phyloP scores from a whole-genome alignment of 2,888 invertebrate species.

The Athalia circularis region DNA sequence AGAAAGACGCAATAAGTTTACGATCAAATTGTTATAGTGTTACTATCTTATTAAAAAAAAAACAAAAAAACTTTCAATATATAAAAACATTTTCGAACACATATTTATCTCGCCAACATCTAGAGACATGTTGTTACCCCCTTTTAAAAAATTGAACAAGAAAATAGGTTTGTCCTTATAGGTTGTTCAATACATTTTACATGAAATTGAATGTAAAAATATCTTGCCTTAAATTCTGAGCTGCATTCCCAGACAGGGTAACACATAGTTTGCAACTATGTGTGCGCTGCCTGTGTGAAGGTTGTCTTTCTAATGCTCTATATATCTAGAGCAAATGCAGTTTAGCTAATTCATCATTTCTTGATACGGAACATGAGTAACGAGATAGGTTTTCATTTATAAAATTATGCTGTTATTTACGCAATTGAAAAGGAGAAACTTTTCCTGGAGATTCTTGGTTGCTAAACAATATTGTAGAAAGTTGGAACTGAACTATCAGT shows the following conservation, averaged over 20 bases:
- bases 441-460: no score
- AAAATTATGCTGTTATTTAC: no score
- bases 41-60: no score
- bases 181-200: not conserved
- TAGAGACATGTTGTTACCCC: no score
- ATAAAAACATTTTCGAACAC: no score
- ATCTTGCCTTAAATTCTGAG: constrained; percentile 64
- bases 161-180: not conserved
- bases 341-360: not conserved
- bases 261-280: constrained; percentile 9
- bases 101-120: no score
- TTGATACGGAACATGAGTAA: not conserved
- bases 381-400: not conserved
- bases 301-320: not conserved
- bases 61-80: no score
- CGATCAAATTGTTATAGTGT: no score
- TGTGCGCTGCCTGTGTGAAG: not conserved
- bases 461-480: not conserved
- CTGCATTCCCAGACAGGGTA: constrained; percentile 66
- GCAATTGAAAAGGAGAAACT: no score
- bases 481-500: not conserved
- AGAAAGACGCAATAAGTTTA: no score
- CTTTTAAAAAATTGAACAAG: not conserved
- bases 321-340: not conserved
- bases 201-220: constrained; percentile 19